Evolutionary conservation across 2,888 invertebrate species (phyloP), one percentile per base, ranked within the genome.

Genomic region (Trilocha varians): DNA sequence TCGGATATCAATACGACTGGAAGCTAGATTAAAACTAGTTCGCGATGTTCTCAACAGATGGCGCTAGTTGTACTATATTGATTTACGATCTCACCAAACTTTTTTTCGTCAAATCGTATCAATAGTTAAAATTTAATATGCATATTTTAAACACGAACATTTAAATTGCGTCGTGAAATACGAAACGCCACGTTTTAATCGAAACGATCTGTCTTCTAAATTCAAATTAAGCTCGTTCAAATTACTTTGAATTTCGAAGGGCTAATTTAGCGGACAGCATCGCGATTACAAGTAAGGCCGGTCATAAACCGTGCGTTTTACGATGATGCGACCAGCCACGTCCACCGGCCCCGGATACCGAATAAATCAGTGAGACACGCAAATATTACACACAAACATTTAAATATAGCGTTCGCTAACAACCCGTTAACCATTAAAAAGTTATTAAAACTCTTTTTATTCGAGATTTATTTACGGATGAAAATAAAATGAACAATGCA

Each of bases 351-450:
- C 52, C 60, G 59, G 64, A 59, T 62, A 62, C 56, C 43, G 54
- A 55, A 71, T 80, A 78, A 79, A 79, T 82, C 78, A 80, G 71
- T n/a, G n/a, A 59, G 62, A 59, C 65, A 62, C 67, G 62, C 75
- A 72, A 74, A 76, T 75, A 77, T 76, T 66, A 73, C 65, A 13
- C 16, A 53, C 25, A 56, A 59, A 61, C 60, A 62, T 65, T 61
- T 52, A 62, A 59, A 52, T n/a, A n/a, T n/a, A n/a, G n/a, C n/a
- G n/a, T n/a, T n/a, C n/a, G 25, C 25, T 9, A 25, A 25, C 4
- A 11, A 25, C 8, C 25, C 25, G 25, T 38, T 38, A 3, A 15
- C 25, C 11, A 25, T 25, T 25, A 25, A 25, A 25, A 25, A 6
- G 25, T 25, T 11, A 25, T 25, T 25, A 11, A 25, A 25, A 25